These are phyloP conservation scores for Pangasianodon hypophthalmus DNA, from an alignment of 2,113 vertebrate genomes.

Conservation along the genomic window DNA sequence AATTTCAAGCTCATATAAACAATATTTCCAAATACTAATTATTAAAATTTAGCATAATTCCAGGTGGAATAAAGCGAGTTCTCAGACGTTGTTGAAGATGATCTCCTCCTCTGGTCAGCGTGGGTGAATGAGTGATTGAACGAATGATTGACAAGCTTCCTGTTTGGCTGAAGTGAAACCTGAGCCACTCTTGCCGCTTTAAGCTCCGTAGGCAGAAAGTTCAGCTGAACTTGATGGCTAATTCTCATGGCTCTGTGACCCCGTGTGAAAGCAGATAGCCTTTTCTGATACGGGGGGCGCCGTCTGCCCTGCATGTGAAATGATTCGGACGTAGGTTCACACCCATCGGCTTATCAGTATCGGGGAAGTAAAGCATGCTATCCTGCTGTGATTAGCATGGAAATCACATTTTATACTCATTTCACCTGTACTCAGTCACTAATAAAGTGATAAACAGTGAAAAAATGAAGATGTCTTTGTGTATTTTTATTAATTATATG, in stretches of 20 bases:
- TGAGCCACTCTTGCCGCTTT: conserved; percentile 68
- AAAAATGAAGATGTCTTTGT: not conserved
- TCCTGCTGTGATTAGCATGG: conserved; percentile 39
- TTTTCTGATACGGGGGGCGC: conserved; percentile 55
- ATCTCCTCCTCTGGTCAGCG: not conserved
- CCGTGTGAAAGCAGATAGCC: conserved; percentile 73
- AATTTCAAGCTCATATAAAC: not conserved
- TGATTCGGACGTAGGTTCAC: conserved; percentile 47
- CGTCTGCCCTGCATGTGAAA: conserved; percentile 48
- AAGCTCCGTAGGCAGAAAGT: conserved; percentile 72
- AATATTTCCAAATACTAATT: not conserved
- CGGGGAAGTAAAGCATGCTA: conserved; percentile 29
- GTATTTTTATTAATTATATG: conserved; percentile 1
- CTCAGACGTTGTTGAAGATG: conserved; percentile 13
- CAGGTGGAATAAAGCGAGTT: not conserved
- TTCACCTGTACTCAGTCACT: conserved; percentile 10
- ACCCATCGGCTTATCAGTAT: conserved; percentile 45
- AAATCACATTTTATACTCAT: conserved; percentile 22
- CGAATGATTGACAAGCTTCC: conserved; percentile 78
- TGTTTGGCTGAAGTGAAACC: conserved; percentile 74
- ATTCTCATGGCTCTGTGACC: conserved; percentile 79
- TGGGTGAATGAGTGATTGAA: conserved; percentile 10
- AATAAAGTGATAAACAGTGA: not conserved
- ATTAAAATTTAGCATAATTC: not conserved
- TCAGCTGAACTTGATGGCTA: conserved; percentile 75